A percentile compares a stretch with the other conserved stretches of the same genome.
Evolutionary conservation across 2,888 invertebrate species (phyloP).

Genomic region (Epinotia nisella): DNA sequence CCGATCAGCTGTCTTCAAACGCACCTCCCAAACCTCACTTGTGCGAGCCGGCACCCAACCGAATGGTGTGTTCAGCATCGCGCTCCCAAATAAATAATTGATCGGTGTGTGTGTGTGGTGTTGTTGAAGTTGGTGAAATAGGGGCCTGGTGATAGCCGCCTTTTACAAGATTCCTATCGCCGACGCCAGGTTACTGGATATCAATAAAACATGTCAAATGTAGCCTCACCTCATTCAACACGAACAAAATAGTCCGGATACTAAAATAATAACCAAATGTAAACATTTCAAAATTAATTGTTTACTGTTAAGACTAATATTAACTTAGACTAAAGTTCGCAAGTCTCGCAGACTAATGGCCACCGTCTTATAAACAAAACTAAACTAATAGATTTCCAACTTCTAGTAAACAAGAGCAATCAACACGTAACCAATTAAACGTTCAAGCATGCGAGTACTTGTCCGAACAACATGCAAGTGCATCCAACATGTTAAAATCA

Average conservation of each 20-base stretch:
- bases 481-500: background rate
- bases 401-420: conserved; percentile 14
- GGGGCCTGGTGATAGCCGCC: too few species aligned
- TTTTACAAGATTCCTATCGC: too few species aligned
- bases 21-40: too few species aligned
- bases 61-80: too few species aligned
- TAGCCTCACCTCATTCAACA: background rate
- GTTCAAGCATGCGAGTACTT: background rate
- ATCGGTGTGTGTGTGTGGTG: too few species aligned
- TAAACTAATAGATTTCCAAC: conserved; percentile 33
- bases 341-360: background rate
- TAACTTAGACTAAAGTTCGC: conserved; percentile 9
- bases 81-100: too few species aligned
- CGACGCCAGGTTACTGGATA: background rate
- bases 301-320: background rate
- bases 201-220: background rate
- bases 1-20: too few species aligned
- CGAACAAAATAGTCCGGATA: background rate
- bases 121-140: too few species aligned
- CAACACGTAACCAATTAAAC: conserved; percentile 36
- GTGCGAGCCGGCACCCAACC: too few species aligned
- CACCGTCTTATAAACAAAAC: conserved; percentile 20
- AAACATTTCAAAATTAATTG: conserved; percentile 4
- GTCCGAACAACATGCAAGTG: conserved; percentile 7
- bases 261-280: background rate